Percentiles rank a stretch among this genome's conserved stretches.
phyloP scores from a whole-genome alignment of 2,888 invertebrate species.

The Lochmaea capreae region DNA sequence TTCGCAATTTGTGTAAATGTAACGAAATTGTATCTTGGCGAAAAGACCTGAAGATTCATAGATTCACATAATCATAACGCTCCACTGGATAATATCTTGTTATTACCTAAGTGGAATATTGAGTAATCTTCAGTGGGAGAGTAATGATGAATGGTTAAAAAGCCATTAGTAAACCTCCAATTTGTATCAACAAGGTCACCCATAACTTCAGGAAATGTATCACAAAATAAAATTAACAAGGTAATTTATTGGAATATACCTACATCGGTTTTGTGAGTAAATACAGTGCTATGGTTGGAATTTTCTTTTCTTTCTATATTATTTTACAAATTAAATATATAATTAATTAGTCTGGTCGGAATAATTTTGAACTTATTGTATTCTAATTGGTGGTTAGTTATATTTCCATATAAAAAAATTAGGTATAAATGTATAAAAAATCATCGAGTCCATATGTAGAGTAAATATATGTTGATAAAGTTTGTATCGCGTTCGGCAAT shows the following conservation, averaged over 20 bases:
- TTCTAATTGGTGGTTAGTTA: no score
- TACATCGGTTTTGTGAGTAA: not conserved
- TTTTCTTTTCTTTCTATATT: no score
- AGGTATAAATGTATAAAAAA: no score
- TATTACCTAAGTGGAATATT: slow-evolving; percentile 16
- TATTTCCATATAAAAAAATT: no score
- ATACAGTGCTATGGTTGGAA: not conserved
- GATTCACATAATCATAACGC: slow-evolving; percentile 13
- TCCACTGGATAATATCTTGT: slow-evolving; percentile 1
- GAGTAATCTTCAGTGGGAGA: slow-evolving; percentile 7
- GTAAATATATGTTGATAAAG: no score
- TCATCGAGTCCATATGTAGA: no score
- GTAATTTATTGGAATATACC: not conserved
- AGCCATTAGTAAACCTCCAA: slow-evolving; percentile 1
- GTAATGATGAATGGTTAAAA: slow-evolving; percentile 15
- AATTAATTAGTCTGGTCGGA: no score
- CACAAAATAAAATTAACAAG: not conserved
- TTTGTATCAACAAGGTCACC: slow-evolving; percentile 9
- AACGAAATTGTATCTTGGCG: not conserved
- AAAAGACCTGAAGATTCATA: slow-evolving; percentile 2
- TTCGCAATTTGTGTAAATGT: not conserved
- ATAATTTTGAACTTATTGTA: no score
- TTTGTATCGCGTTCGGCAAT: no score
- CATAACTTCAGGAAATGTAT: slow-evolving; percentile 10
- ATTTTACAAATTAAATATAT: no score